Evolutionary conservation across 2,797 vertebrate genomes (phyloP).

Genomic region (Enteromius trimaculatus): DNA sequence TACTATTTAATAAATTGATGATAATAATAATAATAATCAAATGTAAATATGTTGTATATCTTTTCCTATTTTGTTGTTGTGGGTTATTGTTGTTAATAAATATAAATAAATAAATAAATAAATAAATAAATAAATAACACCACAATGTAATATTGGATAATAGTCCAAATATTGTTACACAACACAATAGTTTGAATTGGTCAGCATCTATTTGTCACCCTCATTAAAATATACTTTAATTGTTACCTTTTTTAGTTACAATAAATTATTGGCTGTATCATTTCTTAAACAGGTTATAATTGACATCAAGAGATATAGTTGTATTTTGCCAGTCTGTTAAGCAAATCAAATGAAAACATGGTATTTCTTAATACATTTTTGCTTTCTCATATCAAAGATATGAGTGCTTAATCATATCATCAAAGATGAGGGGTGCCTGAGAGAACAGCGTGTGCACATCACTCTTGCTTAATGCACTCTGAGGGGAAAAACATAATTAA

Average conservation of each 20-base stretch:
- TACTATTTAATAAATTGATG: not conserved
- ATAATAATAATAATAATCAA: not conserved
- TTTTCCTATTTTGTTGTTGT: not conserved
- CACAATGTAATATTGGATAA: not conserved
- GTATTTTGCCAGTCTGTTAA: not conserved
- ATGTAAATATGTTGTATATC: too few relatives aligned
- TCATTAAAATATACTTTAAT: not conserved
- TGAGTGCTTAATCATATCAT: conserved; percentile 7
- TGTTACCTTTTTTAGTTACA: not conserved
- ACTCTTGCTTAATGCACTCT: conserved; percentile 17
- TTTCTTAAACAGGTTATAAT: not conserved
- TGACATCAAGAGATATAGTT: not conserved
- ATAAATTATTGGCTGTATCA: not conserved
- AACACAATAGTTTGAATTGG: not conserved
- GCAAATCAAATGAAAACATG: not conserved
- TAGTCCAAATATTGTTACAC: not conserved
- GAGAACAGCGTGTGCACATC: conserved; percentile 6
- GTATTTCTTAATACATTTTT: not conserved
- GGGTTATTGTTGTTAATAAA: not conserved
- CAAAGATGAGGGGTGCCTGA: conserved; percentile 5
- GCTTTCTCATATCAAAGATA: not conserved
- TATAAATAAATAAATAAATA: too few relatives aligned
- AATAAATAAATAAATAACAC: not conserved
- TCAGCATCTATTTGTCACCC: not conserved
- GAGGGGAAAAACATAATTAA: conserved; percentile 4